phyloP scores from a whole-genome alignment of 2,113 vertebrate genomes.

The Oncorhynchus kisutch region DNA sequence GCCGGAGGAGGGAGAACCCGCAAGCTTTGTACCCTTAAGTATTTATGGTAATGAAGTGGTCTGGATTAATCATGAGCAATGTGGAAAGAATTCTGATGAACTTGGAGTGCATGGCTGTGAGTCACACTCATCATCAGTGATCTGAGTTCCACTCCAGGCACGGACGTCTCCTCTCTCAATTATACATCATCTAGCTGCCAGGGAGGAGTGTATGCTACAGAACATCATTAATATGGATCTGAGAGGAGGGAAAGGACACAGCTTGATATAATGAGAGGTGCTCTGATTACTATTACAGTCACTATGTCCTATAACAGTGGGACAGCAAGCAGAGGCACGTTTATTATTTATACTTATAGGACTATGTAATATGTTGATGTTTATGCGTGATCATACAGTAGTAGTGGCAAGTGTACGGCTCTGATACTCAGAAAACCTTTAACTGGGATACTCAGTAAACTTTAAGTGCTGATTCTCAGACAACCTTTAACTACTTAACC shows the following conservation, averaged over 20 bases:
- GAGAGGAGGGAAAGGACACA: slow-evolving; percentile 30
- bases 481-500: no score
- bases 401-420: not conserved
- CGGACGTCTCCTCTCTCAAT: slow-evolving; percentile 18
- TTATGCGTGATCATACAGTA: slow-evolving; percentile 2
- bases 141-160: slow-evolving; percentile 24
- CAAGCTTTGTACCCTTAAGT: slow-evolving; percentile 27
- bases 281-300: slow-evolving; percentile 46
- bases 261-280: slow-evolving; percentile 55
- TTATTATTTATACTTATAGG: not conserved
- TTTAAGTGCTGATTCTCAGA: no score
- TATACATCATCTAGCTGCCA: slow-evolving; percentile 46
- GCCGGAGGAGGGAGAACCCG: not conserved
- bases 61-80: slow-evolving; percentile 22
- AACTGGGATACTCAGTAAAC: no score
- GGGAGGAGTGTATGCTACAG: slow-evolving; percentile 41
- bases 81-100: slow-evolving; percentile 30
- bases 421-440: slow-evolving; percentile 8
- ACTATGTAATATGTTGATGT: not conserved
- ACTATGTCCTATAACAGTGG: slow-evolving; percentile 8
- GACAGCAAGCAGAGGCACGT: not conserved
- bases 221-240: slow-evolving; percentile 61
- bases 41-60: slow-evolving; percentile 49
- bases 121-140: slow-evolving; percentile 29
- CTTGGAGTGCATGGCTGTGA: slow-evolving; percentile 11